Percentiles rank a stretch among this genome's conserved stretches.
These are phyloP conservation scores for Lordiphosa stackelbergi DNA, from an alignment of 1,140 invertebrate genomes.

Conservation along the genomic window DNA sequence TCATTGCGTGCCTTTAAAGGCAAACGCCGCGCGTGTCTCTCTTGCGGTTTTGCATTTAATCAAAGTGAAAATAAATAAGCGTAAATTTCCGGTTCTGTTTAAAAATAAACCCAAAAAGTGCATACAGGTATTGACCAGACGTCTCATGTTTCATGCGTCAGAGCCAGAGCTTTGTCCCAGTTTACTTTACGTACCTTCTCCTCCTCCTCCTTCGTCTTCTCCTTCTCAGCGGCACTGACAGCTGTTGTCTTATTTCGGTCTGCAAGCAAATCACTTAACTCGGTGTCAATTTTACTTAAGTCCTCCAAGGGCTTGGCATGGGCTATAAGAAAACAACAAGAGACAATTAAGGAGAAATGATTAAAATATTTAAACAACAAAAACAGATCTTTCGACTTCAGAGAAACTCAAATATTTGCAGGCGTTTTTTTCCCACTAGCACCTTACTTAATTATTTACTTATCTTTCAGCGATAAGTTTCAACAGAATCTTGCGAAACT, in stretches of 20 bases:
- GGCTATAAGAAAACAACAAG: conserved; percentile 34
- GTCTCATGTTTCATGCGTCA: conserved; percentile 60
- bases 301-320: conserved; percentile 55
- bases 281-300: conserved; percentile 15
- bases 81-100: conserved; percentile 67
- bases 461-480: conserved; percentile 30
- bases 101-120: conserved; percentile 56
- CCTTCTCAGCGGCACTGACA: conserved; percentile 53
- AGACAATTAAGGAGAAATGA: conserved; percentile 43
- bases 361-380: conserved; percentile 3
- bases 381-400: conserved; percentile 16
- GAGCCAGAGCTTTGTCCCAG: conserved; percentile 33
- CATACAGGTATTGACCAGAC: conserved; percentile 12
- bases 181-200: conserved; percentile 11
- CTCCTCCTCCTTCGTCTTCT: conserved; percentile 29
- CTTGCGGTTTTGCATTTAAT: conserved; percentile 63
- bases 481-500: conserved; percentile 23
- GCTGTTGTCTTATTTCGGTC: conserved; percentile 56
- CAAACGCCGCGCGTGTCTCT: conserved; percentile 59
- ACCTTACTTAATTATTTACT: conserved; percentile 26
- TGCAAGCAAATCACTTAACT: conserved; percentile 40
- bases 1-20: conserved; percentile 56
- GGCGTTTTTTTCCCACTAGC: conserved; percentile 26
- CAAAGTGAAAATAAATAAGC: conserved; percentile 69
- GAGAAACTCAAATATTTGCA: conserved; percentile 34